Evolutionary conservation across 2,113 vertebrate genomes (phyloP).

Genomic region (Cyphomyrus plagiostoma): DNA sequence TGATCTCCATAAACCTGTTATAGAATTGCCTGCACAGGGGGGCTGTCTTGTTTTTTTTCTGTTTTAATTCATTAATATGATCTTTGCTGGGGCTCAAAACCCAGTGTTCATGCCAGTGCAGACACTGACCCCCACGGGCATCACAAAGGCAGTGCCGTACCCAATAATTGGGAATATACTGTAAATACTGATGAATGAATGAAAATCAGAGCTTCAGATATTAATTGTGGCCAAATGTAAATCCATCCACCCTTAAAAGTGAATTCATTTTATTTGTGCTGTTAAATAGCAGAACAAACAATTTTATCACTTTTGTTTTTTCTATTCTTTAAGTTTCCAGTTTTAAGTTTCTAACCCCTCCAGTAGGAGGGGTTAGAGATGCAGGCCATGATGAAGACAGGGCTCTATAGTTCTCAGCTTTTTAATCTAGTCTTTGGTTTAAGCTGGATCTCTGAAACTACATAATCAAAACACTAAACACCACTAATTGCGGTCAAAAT

Average conservation of each 20-base stretch:
- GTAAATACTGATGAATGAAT: neutral
- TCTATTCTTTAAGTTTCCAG: neutral
- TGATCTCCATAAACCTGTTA: neutral
- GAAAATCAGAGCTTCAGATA: slow-evolving; percentile 5
- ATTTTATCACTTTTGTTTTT: neutral
- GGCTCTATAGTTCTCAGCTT: neutral
- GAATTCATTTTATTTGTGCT: neutral
- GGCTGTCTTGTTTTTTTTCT: neutral
- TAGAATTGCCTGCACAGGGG: neutral
- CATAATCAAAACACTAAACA: neutral
- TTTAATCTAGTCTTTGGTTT: neutral
- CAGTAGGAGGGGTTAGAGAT: neutral
- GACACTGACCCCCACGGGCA: neutral
- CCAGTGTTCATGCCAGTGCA: neutral
- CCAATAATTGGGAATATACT: neutral
- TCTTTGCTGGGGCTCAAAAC: neutral
- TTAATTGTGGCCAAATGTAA: neutral
- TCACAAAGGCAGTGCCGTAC: neutral
- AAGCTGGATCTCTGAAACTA: neutral
- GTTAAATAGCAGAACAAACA: slow-evolving; percentile 15
- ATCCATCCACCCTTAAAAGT: neutral
- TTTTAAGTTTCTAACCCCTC: too few species aligned
- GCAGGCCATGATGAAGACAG: neutral
- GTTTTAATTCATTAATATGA: neutral
- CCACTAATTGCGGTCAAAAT: neutral